Evolutionary conservation across 2,888 invertebrate genomes (phyloP).

Genomic region (Choreutis nemorana): DNA sequence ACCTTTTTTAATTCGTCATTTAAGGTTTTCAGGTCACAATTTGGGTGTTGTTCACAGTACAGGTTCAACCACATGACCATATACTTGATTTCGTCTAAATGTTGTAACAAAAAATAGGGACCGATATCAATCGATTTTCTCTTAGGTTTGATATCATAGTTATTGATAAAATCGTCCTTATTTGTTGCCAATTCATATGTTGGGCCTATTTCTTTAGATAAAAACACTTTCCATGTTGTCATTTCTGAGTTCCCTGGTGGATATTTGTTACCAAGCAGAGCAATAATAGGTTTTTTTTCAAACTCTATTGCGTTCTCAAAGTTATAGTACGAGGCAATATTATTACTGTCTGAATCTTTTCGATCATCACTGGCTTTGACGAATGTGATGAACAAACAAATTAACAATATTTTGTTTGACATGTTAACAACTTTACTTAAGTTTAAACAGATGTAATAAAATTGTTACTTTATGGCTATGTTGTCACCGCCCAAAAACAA

Average conservation of each 20-base stretch:
- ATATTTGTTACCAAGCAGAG: no score
- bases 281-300: no score
- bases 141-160: slow-evolving; percentile 21
- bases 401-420: no score
- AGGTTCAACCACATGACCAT: slow-evolving; percentile 27
- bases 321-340: no score
- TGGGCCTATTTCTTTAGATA: neutral
- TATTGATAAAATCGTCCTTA: slow-evolving; percentile 13
- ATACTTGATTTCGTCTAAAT: slow-evolving; percentile 21
- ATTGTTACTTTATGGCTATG: no score
- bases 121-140: slow-evolving; percentile 17
- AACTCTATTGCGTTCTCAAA: no score
- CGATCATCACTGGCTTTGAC: no score
- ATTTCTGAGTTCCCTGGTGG: neutral
- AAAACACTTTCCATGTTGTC: neutral
- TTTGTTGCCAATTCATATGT: neutral
- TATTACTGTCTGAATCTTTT: no score
- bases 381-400: no score
- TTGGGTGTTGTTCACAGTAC: slow-evolving; percentile 27
- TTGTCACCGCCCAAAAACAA: no score
- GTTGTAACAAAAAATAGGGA: slow-evolving; percentile 15
- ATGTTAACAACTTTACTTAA: no score
- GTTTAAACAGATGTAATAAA: no score
- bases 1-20: slow-evolving; percentile 24
- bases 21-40: slow-evolving; percentile 23